Evolutionary conservation across 2,113 vertebrate species (phyloP), one percentile per base, ranked within the genome.

Genomic region (Amia ocellicauda): DNA sequence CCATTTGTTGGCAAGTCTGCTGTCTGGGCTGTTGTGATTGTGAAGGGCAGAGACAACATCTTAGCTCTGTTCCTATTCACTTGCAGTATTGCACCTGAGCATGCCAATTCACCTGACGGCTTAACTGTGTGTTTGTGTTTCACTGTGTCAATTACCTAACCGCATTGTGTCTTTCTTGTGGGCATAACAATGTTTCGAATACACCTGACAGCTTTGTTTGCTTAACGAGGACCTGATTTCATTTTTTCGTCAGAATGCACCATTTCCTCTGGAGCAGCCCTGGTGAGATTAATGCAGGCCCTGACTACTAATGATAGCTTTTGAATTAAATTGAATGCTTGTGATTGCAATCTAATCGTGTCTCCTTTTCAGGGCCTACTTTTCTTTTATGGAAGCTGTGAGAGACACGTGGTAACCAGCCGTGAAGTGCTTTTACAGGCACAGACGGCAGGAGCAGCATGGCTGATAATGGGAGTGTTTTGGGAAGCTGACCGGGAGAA

Each of bases 251-350:
- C 65, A 65, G 60, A 75, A 74, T 67, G 69, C 56, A 70, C 71
- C 67, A 22, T 58, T 75, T 74, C 71, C 71, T 81, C 72, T 60
- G 23, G 66, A 69, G 69, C 28, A 72, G 68, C 67, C n/a, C 69
- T 71, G 73, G 72, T 58, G 54, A 81, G 73, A 80, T 80, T 64
- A 83, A 80, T 78, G 69, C 10, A n/a, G n/a, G n/a, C 29, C 20
- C 41, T 50, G 40, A 20, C 23, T 80, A 80, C 77, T 83, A 80
- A 83, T 81, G 77, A 83, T 74, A 77, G 70, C 78, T 75, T 79
- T 71, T 79, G 68, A 73, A 76, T 71, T 45, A 50, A 28, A 58
- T 7, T 66, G n/a, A 58, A 43, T 43, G 29, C 57, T 24, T 43
- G 20, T 29, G 49, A 67, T 45, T 72, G 63, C 59, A 67, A 78